Percentiles rank a stretch among this genome's conserved stretches.
Evolutionary conservation across 2,797 vertebrate genomes (phyloP).

Genomic region (Mallotus villosus): DNA sequence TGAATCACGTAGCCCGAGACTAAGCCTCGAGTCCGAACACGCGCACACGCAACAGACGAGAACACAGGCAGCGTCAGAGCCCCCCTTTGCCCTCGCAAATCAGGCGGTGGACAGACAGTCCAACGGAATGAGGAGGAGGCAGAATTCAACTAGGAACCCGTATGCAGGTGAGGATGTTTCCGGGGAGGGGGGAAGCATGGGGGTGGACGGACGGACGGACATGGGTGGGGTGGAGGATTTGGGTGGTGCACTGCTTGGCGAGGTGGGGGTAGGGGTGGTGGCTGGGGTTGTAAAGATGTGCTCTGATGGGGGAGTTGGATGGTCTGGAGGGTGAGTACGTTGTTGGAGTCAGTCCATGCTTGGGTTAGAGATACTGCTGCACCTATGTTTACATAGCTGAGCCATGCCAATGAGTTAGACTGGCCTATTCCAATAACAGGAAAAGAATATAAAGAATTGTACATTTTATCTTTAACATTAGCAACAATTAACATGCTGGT

Average conservation of each 20-base stretch:
- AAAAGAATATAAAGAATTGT: no score
- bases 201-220: slow-evolving; percentile 52
- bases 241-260: slow-evolving; percentile 40
- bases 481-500: no score
- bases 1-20: slow-evolving; percentile 27
- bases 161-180: slow-evolving; percentile 78
- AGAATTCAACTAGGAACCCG: slow-evolving; percentile 57
- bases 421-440: neutral
- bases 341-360: slow-evolving; percentile 40
- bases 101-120: slow-evolving; percentile 57
- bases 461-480: no score
- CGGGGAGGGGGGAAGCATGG: slow-evolving; percentile 55
- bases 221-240: slow-evolving; percentile 28
- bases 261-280: slow-evolving; percentile 41
- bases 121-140: slow-evolving; percentile 48
- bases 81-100: slow-evolving; percentile 44
- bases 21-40: slow-evolving; percentile 37
- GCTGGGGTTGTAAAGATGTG: slow-evolving; percentile 58
- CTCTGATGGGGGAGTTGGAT: slow-evolving; percentile 68
- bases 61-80: slow-evolving; percentile 48
- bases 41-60: slow-evolving; percentile 32
- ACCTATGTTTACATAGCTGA: neutral
- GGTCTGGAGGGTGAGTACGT: slow-evolving; percentile 32
- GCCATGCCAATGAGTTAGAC: slow-evolving; percentile 5
- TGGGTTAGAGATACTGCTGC: slow-evolving; percentile 39